phyloP scores from a whole-genome alignment of 2,113 vertebrate species.

The Furnarius figulus region DNA sequence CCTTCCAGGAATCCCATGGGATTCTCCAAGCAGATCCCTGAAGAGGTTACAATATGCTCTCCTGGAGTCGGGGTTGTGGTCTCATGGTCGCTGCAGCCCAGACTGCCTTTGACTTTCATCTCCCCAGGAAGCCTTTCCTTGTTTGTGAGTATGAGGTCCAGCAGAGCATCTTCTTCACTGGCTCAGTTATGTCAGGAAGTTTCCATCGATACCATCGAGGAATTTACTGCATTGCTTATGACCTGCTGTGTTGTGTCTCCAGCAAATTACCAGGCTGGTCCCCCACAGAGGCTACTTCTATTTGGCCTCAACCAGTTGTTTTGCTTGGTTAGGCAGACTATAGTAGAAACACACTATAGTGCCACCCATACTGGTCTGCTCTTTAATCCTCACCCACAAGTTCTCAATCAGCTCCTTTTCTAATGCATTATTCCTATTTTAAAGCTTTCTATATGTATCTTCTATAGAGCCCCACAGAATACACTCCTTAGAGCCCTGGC shows the following conservation, averaged over 20 bases:
- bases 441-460: neutral
- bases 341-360: neutral
- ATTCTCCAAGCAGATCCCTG: neutral
- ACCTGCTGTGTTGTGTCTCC: neutral
- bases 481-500: neutral
- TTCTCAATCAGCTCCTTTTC: neutral
- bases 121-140: neutral
- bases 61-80: neutral
- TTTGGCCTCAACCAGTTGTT: neutral
- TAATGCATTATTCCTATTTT: neutral
- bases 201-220: neutral
- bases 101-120: neutral
- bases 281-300: neutral
- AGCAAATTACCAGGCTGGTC: neutral
- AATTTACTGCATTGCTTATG: neutral
- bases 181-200: neutral
- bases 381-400: neutral
- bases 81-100: neutral
- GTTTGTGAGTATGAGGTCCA: neutral
- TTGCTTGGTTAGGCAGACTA: neutral
- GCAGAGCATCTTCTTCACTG: neutral
- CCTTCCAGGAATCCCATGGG: accelerated
- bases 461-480: neutral
- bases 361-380: neutral
- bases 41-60: neutral